A percentile compares a stretch with the other conserved stretches of the same genome.
phyloP scores from a whole-genome alignment of 2,797 vertebrate genomes.

The Hyperoplus lanceolatus region DNA sequence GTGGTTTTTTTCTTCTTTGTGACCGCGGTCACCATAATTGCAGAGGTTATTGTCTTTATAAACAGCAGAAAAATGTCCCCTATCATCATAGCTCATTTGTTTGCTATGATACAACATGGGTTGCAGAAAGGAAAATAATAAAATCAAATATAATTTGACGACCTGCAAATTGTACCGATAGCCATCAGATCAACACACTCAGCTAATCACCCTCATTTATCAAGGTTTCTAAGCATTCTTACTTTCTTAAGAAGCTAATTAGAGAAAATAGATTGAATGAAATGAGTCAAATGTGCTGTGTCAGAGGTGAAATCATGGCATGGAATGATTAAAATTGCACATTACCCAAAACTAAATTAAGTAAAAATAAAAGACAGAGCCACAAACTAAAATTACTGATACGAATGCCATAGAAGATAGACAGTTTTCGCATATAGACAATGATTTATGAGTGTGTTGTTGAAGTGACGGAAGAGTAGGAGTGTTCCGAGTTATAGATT shows the following conservation, averaged over 20 bases:
- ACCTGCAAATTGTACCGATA: constrained; percentile 49
- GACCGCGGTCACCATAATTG: constrained; percentile 63
- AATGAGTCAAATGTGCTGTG: constrained; percentile 13
- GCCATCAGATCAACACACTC: constrained; percentile 45
- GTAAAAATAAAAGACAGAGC: constrained; percentile 14
- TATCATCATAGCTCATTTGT: constrained; percentile 44
- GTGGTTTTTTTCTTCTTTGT: constrained; percentile 44
- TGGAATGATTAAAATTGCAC: constrained; percentile 22
- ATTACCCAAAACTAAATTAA: constrained; percentile 29
- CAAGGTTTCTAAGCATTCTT: constrained; percentile 28
- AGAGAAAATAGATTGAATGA: constrained; percentile 8
- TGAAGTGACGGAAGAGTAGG: not conserved
- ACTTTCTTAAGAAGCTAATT: not conserved
- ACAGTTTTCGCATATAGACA: constrained; percentile 25
- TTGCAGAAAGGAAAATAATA: constrained; percentile 50
- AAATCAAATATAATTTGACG: constrained; percentile 54
- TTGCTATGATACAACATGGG: constrained; percentile 30
- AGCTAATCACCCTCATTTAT: constrained; percentile 62
- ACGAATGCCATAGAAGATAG: not conserved
- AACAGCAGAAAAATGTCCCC: constrained; percentile 48
- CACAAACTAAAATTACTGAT: constrained; percentile 22
- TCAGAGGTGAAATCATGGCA: constrained; percentile 12
- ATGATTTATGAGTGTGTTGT: constrained; percentile 4
- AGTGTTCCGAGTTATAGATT: not conserved
- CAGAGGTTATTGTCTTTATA: constrained; percentile 57